Conservation (phyloP, 2,888 invertebrate genomes). For the Rhamphomyia laevipes region DNA sequence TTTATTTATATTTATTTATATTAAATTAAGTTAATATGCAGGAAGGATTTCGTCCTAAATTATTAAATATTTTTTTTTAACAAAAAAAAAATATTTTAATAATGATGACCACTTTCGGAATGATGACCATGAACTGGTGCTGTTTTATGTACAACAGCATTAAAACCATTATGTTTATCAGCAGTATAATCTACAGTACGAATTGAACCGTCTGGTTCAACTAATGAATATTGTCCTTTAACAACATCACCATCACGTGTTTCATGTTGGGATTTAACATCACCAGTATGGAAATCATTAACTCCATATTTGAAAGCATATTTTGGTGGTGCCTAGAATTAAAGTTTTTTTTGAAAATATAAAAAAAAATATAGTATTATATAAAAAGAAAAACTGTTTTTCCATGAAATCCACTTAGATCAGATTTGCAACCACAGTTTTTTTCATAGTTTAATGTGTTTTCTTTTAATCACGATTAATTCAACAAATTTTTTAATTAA, state of each 20-base stretch:
- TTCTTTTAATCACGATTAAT: neutral
- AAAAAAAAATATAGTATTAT: no score
- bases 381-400: neutral
- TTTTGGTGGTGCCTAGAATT: conserved; percentile 48
- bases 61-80: neutral
- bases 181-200: conserved; percentile 45
- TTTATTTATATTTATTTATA: no score
- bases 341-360: neutral
- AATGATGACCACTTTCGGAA: neutral
- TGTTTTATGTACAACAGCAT: conserved; percentile 38
- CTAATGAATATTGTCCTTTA: conserved; percentile 52
- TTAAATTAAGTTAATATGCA: neutral
- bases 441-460: neutral
- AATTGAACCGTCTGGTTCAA: conserved; percentile 63
- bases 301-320: conserved; percentile 45
- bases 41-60: neutral
- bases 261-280: conserved; percentile 53
- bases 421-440: no score
- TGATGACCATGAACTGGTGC: conserved; percentile 32
- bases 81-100: no score
- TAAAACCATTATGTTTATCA: conserved; percentile 38
- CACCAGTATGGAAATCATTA: conserved; percentile 44
- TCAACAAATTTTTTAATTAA: no score
- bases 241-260: conserved; percentile 52
- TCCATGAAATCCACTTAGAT: neutral